Conservation (phyloP, 2,888 invertebrate species). For the Muschampia staudingeri region DNA sequence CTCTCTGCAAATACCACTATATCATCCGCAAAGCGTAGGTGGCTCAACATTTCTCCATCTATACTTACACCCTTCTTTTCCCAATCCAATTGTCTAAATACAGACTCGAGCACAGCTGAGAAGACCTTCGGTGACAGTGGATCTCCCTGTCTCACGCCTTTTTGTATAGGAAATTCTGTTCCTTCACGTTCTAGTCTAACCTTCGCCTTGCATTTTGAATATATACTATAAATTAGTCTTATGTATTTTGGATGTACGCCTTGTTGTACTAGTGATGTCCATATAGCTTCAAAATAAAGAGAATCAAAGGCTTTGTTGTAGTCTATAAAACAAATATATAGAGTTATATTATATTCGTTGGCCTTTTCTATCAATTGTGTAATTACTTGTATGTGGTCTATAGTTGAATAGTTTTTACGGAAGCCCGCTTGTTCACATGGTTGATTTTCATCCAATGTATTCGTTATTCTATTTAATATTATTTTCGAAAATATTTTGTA, state of each 20-base stretch:
- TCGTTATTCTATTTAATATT: conserved; percentile 47
- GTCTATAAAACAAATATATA: conserved; percentile 34
- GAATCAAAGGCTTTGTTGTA: conserved; percentile 49
- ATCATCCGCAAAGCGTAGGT: neutral
- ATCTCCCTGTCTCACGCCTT: neutral
- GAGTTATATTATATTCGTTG: conserved; percentile 28
- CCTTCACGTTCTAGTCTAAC: neutral
- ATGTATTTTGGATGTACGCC: conserved; percentile 28
- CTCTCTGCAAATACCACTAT: neutral
- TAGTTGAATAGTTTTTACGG: conserved; percentile 42
- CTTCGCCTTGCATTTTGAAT: neutral
- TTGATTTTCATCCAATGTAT: conserved; percentile 49
- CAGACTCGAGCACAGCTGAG: neutral
- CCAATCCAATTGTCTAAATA: neutral
- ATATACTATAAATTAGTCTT: neutral
- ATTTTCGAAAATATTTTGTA: conserved; percentile 25
- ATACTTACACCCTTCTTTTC: neutral
- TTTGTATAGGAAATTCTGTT: neutral
- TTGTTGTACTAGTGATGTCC: conserved; percentile 53
- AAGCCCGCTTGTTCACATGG: conserved; percentile 51
- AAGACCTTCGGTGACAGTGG: neutral
- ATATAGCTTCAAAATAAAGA: conserved; percentile 41
- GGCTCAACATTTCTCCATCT: neutral
- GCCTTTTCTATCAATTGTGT: conserved; percentile 52
- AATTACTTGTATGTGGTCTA: conserved; percentile 44